Evolutionary conservation across 2,888 invertebrate genomes (phyloP).

Genomic region (Abrostola tripartita): DNA sequence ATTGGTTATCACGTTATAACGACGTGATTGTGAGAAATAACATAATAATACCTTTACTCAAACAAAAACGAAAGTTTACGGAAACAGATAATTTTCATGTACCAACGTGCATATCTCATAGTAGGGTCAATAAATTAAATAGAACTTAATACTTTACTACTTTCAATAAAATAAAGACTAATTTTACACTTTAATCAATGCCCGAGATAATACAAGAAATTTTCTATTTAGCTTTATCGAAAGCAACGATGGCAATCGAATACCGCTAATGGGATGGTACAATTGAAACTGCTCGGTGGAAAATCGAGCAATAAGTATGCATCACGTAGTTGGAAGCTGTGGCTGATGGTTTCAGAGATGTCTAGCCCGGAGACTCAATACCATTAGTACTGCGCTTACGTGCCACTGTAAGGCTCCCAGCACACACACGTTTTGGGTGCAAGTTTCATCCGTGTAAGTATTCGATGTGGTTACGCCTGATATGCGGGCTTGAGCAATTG

Average conservation of each 20-base stretch:
- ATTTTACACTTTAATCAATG: neutral
- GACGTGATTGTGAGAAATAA: neutral
- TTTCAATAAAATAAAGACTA: neutral
- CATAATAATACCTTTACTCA: neutral
- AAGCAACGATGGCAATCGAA: slow-evolving; percentile 69
- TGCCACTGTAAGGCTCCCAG: slow-evolving; percentile 1
- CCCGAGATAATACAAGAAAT: slow-evolving; percentile 19
- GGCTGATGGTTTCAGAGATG: slow-evolving; percentile 80
- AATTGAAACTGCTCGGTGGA: slow-evolving; percentile 83
- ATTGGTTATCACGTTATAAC: too few species aligned
- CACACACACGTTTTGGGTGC: neutral
- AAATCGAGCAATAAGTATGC: slow-evolving; percentile 87
- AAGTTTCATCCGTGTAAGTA: neutral
- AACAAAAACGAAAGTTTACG: too few species aligned
- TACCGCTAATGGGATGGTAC: slow-evolving; percentile 79
- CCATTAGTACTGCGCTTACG: slow-evolving; percentile 60
- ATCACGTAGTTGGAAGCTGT: slow-evolving; percentile 72
- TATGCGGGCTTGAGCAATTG: neutral
- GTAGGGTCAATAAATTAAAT: too few species aligned
- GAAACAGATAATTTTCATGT: too few species aligned
- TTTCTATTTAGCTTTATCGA: slow-evolving; percentile 70
- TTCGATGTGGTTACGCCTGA: neutral
- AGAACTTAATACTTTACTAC: too few species aligned
- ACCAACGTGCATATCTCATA: too few species aligned
- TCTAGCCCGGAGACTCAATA: slow-evolving; percentile 68